phyloP scores from a whole-genome alignment of 2,888 invertebrate genomes.

The Bombylius major region DNA sequence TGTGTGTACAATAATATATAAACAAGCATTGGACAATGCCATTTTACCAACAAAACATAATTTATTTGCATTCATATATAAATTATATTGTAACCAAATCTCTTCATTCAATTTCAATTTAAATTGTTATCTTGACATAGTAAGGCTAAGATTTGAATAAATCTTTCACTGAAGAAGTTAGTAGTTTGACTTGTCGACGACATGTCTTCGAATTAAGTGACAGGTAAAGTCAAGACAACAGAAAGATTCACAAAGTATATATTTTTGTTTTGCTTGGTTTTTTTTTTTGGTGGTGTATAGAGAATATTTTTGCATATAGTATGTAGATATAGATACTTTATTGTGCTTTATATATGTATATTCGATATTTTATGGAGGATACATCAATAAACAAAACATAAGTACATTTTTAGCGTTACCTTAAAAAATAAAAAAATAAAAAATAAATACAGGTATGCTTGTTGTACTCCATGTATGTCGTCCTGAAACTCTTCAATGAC shows the following conservation, averaged over 20 bases:
- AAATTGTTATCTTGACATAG: constrained; percentile 35
- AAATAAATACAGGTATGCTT: not conserved
- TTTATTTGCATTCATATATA: constrained; percentile 33
- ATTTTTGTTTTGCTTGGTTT: too few relatives aligned
- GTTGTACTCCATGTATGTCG: not conserved
- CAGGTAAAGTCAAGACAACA: constrained; percentile 5
- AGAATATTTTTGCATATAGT: too few relatives aligned
- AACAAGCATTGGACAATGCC: constrained; percentile 12
- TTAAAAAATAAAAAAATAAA: constrained; percentile 2
- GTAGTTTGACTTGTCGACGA: constrained; percentile 11
- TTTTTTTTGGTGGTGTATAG: too few relatives aligned
- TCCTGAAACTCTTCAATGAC: not conserved
- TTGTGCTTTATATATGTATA: too few relatives aligned
- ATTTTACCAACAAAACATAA: constrained; percentile 17
- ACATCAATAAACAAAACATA: too few relatives aligned
- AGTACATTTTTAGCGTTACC: not conserved
- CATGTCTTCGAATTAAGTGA: constrained; percentile 10
- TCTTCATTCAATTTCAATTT: constrained; percentile 37
- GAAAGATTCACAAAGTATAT: too few relatives aligned
- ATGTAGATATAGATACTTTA: too few relatives aligned
- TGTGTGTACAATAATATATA: not conserved
- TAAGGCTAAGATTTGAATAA: constrained; percentile 28
- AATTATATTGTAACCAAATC: constrained; percentile 38
- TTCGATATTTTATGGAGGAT: not conserved
- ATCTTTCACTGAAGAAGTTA: constrained; percentile 21